Base-by-base conservation (phyloP, 2,888 invertebrate species). In the Caradrina kadenii region DNA sequence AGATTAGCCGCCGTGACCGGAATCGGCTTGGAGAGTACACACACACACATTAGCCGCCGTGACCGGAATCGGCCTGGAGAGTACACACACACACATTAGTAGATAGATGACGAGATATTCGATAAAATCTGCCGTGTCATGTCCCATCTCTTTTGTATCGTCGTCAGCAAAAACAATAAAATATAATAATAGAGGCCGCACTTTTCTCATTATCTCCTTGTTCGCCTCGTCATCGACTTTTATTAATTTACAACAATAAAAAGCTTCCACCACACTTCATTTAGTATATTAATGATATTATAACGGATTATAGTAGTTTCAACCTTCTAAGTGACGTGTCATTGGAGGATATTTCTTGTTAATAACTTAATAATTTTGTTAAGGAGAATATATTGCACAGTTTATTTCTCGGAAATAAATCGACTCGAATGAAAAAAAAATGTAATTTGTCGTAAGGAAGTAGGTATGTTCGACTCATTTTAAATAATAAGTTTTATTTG, bases 231-330 rank as follows among this genome's bases (percentile, higher is more conserved):
- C 63, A 73, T 82, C 66, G 68, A 58, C 62, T 81, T 80, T 80
- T 80, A 83, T 82, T 85, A 79, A 82, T 80, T 79, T 60, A 73
- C 80, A 76, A 87, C 83, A 83, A 81, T 81, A 75, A 86, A 85
- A 84, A 73, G 75, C 71, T 80, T 79, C 78, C 79, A 83, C 63
- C 50, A 74, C 61, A 74, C 63, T 76, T 48, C 55, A 50, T 73
- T 62, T 55, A 63, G 54, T 62, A 65, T 69, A 74, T 53, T 70
- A 73, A 64, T 56, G 59, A 71, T 59, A 66, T 63, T 52, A 68
- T 73, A 73, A 68, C 63, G 31, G 63, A 73, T 63, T 67, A 68
- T 68, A 52, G 63, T 62, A 61, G 55, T 55, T 54, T 19, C 61
- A 49, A 55, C 45, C 53, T 64, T 55, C 52, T 54, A 63, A 60